These are phyloP conservation scores for human (Homo sapiens) DNA, from an alignment of 2,113 vertebrate genomes.

Conservation along the genomic window GRCh38 chr1:221150501-221151000, in stretches of 20 bases:
- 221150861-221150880: not conserved
- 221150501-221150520: too few relatives aligned
- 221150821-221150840: conserved; percentile 5
- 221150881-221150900: not conserved
- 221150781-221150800: not conserved
- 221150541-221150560: too few relatives aligned
- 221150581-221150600: too few relatives aligned
- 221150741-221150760: not conserved
- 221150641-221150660: too few relatives aligned
- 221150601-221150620: too few relatives aligned
- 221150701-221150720: too few relatives aligned
- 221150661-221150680: too few relatives aligned
- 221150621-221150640: too few relatives aligned
- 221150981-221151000: not conserved
- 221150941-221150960: not conserved
- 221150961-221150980: not conserved
- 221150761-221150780: not conserved
- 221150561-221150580: too few relatives aligned
- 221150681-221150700: too few relatives aligned
- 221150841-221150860: not conserved
- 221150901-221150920: not conserved
- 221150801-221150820: not conserved
- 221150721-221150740: not conserved
- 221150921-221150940: not conserved
- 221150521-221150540: too few relatives aligned